A percentile compares a stretch with the other conserved stretches of the same genome.
These are phyloP conservation scores for Amyelois transitella DNA, from an alignment of 1,140 invertebrate species.

Conservation along the genomic window DNA sequence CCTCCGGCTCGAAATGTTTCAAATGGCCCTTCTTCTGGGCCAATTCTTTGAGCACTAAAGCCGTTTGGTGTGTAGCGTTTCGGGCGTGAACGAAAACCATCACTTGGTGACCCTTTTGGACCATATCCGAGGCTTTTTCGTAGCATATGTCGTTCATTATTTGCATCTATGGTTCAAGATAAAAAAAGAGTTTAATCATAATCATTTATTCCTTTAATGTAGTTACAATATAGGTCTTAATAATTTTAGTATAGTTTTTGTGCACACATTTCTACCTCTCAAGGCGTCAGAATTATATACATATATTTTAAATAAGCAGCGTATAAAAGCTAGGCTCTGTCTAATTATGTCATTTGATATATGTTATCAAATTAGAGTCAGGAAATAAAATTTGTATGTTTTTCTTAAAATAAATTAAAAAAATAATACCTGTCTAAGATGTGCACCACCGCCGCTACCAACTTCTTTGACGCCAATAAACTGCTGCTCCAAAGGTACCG, in stretches of 20 bases:
- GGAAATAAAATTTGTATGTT: no score
- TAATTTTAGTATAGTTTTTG: no score
- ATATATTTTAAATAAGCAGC: no score
- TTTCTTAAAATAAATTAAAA: no score
- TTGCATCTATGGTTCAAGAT: conserved; percentile 77
- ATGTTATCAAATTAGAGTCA: no score
- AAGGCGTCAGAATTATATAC: no score
- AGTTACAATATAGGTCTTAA: no score
- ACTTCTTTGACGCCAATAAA: conserved; percentile 92
- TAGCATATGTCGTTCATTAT: conserved; percentile 97
- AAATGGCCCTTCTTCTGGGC: conserved; percentile 84
- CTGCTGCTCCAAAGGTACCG: conserved; percentile 94
- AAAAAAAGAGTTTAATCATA: neutral
- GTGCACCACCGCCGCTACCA: conserved; percentile 53
- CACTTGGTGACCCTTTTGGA: conserved; percentile 94
- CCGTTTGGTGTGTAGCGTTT: conserved; percentile 94
- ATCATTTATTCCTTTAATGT: neutral
- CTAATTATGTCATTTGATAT: no score
- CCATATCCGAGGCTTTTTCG: conserved; percentile 91
- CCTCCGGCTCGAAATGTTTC: conserved; percentile 81
- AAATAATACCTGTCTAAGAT: conserved; percentile 78
- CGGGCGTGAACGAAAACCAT: conserved; percentile 99
- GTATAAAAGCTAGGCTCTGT: no score
- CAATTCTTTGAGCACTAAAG: conserved; percentile 84
- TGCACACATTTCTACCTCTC: no score